Base-by-base conservation (phyloP, 2,888 invertebrate genomes). In the Nomada flava region DNA sequence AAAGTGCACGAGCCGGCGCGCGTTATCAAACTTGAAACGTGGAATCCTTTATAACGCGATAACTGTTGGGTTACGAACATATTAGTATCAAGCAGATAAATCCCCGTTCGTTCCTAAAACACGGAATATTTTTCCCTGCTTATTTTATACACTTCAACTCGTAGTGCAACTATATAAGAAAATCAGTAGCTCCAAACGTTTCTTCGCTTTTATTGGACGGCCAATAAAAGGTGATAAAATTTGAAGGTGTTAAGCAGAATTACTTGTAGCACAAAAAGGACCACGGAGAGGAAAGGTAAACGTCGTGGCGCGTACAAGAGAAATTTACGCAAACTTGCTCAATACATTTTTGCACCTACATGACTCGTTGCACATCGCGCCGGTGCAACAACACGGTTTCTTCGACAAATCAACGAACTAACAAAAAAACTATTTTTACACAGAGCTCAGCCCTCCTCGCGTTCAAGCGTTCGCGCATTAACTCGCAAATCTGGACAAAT, bases 401-500 rank as follows among this genome's bases (percentile, higher is more conserved):
- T 26, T 71, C 62, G 50, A 20, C 47, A 47, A 47, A 47, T 47
- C 47, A 63, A 81, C 63, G 20, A 70, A 60, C 69, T 47, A 65
- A 74, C 79, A 50, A 64, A 81, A 81, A 13, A 15, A 78, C 65
- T 81, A 79, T 81, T 81, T 81, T 79, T 70, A 52, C 73, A 42
- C n/a, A n/a, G 18, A 10, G 5, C 15, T 13, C 50, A 29, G 15
- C 36, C 13, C 26, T 10, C 2, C 15, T 20, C 5, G 11, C 36
- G n/a, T 23, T 23, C 7, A 20, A 55, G 26, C 52, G 36, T 60
- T 60, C 3, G 60, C 52, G 44, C 55, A 50, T 71, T 53, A 42
- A 59, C 62, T 15, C 18, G 13, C 20, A 29, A 57, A 69, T 57
- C 70, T 50, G 50, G 36, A 65, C 69, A 77, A 78, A 78, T 74